These are phyloP conservation scores for Tinea pellionella DNA, from an alignment of 2,888 invertebrate species.

Conservation along the genomic window DNA sequence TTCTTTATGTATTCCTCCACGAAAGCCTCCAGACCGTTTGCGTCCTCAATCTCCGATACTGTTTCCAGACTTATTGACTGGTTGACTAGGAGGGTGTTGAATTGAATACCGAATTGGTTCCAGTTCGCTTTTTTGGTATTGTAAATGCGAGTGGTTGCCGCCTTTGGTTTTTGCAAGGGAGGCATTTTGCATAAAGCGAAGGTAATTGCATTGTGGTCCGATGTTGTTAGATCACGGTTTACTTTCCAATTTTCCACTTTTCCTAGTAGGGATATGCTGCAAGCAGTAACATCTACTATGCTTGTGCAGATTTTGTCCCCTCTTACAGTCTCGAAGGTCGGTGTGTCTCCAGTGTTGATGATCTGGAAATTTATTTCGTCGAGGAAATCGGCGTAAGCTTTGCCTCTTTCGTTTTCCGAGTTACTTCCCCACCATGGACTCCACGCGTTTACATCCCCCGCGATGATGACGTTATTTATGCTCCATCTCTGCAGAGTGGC, in stretches of 20 bases:
- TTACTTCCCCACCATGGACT: conserved; percentile 14
- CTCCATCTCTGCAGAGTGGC: background rate
- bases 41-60: no score
- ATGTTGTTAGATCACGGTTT: conserved; percentile 17
- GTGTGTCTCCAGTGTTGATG: conserved; percentile 18
- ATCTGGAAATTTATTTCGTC: conserved; percentile 19
- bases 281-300: conserved; percentile 20
- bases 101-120: background rate
- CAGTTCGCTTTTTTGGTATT: conserved; percentile 18
- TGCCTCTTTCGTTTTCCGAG: conserved; percentile 19
- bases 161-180: conserved; percentile 14
- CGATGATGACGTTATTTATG: conserved; percentile 2
- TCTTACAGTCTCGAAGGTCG: conserved; percentile 19
- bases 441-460: conserved; percentile 16
- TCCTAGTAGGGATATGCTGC: conserved; percentile 15
- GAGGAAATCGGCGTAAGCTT: conserved; percentile 15
- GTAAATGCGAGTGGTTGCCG: conserved; percentile 17
- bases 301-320: conserved; percentile 16
- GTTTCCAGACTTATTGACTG: background rate
- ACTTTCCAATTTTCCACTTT: conserved; percentile 20
- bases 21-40: no score
- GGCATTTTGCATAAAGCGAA: conserved; percentile 16
- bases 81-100: background rate
- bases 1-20: no score
- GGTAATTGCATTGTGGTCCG: conserved; percentile 23